Percentiles rank a stretch among this genome's conserved stretches.
phyloP scores from a whole-genome alignment of 2,113 vertebrate species.

The Falco punctatus region DNA sequence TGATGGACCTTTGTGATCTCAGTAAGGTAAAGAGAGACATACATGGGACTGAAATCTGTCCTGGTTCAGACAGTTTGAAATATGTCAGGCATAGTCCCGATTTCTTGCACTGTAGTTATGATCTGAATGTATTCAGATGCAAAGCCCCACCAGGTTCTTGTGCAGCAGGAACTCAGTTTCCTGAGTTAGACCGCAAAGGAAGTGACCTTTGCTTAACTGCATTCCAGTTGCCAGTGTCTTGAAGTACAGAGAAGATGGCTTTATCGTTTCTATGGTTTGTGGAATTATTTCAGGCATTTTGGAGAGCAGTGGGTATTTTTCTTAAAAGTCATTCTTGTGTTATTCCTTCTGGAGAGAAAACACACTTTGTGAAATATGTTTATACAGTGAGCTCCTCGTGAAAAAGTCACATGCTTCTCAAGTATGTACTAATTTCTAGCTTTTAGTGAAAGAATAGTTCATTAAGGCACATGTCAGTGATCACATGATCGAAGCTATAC shows the following conservation, averaged over 20 bases:
- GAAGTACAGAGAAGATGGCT: neutral
- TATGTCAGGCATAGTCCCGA: neutral
- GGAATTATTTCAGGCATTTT: neutral
- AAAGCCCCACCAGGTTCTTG: neutral
- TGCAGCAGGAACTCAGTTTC: slow-evolving; percentile 6
- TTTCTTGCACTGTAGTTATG: neutral
- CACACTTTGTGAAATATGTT: neutral
- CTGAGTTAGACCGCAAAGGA: slow-evolving; percentile 21
- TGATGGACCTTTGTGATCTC: neutral
- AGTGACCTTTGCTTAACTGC: slow-evolving; percentile 5
- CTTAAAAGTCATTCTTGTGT: neutral
- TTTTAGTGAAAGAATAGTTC: neutral
- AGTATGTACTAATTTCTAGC: neutral
- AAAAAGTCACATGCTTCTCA: neutral
- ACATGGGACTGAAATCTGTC: neutral
- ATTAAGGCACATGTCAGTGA: neutral
- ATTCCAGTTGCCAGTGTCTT: neutral
- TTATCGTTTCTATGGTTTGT: neutral
- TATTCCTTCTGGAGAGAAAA: neutral
- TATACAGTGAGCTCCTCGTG: neutral
- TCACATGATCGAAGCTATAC: neutral
- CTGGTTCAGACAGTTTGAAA: neutral
- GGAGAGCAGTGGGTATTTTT: neutral
- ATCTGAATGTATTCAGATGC: neutral
- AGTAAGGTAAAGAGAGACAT: neutral